Percentiles rank a stretch among this genome's conserved stretches.
Conservation (phyloP, 2,797 vertebrate genomes). For the Chrysocyon brachyurus region DNA sequence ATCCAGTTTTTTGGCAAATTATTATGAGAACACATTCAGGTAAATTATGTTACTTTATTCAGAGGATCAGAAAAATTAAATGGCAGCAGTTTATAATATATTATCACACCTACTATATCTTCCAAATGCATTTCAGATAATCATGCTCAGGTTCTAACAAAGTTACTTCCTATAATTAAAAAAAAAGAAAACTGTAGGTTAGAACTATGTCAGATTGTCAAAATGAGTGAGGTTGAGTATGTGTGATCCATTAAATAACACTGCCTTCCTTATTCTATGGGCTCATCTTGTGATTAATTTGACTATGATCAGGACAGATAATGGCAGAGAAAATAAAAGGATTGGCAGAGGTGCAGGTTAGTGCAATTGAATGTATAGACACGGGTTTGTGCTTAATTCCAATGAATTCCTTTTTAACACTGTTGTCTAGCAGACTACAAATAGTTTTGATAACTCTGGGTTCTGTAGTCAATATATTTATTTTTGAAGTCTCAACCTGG, state of each 20-base stretch:
- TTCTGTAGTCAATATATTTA: not conserved
- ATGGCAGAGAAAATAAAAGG: not conserved
- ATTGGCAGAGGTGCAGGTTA: not conserved
- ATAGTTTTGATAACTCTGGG: not conserved
- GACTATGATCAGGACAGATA: not conserved
- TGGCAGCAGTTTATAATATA: not conserved
- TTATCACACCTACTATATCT: not conserved
- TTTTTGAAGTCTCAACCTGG: not conserved
- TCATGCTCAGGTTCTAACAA: not conserved
- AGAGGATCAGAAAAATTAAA: slow-evolving; percentile 28
- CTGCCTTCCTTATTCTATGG: not conserved
- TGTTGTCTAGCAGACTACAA: not conserved
- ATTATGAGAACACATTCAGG: not conserved
- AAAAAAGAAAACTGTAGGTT: not conserved
- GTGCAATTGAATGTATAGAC: not conserved
- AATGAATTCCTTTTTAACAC: not conserved
- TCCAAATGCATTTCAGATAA: slow-evolving; percentile 11
- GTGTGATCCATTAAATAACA: not conserved
- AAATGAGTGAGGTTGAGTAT: not conserved
- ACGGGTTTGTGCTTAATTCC: not conserved
- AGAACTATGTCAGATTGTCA: not conserved
- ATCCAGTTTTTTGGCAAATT: not conserved
- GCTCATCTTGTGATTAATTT: not conserved
- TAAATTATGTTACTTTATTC: slow-evolving; percentile 44
- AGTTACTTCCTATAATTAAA: not conserved